Evolutionary conservation across 2,797 vertebrate genomes (phyloP).

Genomic region (Melanotaenia maccullochi): DNA sequence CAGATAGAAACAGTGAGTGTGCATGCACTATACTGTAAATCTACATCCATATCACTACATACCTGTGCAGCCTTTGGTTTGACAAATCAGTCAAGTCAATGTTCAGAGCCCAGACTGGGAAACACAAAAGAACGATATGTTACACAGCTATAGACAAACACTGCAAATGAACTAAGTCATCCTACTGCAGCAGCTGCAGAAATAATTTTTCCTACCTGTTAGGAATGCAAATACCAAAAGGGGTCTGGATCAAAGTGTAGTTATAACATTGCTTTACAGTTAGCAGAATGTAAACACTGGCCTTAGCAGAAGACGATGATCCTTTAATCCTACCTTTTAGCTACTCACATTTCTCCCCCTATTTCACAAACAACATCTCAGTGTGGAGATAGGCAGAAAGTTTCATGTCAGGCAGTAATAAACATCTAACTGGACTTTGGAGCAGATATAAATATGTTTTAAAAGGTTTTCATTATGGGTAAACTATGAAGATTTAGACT

Average conservation of each 20-base stretch:
- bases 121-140: slow-evolving; percentile 63
- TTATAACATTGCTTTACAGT: not conserved
- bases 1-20: not conserved
- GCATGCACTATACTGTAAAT: not conserved
- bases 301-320: slow-evolving; percentile 16
- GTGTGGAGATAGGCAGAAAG: slow-evolving; percentile 3
- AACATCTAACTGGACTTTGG: slow-evolving; percentile 21
- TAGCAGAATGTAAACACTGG: slow-evolving; percentile 12
- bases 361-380: slow-evolving; percentile 11
- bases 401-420: slow-evolving; percentile 17
- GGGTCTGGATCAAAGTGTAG: slow-evolving; percentile 22
- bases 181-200: slow-evolving; percentile 29
- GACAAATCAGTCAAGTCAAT: slow-evolving; percentile 29
- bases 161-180: slow-evolving; percentile 37
- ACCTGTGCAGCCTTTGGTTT: slow-evolving; percentile 53
- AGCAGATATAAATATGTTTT: slow-evolving; percentile 39
- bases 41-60: slow-evolving; percentile 20
- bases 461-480: slow-evolving; percentile 36
- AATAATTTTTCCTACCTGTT: slow-evolving; percentile 37
- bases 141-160: slow-evolving; percentile 48
- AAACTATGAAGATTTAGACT: slow-evolving; percentile 53
- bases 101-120: slow-evolving; percentile 48
- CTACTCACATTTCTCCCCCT: not conserved
- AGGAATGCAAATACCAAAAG: slow-evolving; percentile 27
- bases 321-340: not conserved